These are phyloP conservation scores for Lamellibrachia satsuma DNA, from an alignment of 2,888 invertebrate species.

Conservation along the genomic window DNA sequence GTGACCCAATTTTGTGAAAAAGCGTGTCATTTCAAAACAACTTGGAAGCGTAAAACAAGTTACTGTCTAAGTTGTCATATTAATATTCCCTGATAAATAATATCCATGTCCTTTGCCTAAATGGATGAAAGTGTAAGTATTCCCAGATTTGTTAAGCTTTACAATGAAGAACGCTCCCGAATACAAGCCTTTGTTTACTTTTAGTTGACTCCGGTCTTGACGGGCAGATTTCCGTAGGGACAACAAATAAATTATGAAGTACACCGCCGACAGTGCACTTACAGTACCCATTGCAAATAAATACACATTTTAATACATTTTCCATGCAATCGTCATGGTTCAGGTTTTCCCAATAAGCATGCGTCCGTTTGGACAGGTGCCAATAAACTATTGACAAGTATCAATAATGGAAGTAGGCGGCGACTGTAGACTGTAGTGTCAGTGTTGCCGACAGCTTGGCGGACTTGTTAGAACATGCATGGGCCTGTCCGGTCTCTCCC, in stretches of 20 bases:
- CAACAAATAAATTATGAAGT: not conserved
- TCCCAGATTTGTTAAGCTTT: not conserved
- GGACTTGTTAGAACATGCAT: not conserved
- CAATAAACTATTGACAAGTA: not conserved
- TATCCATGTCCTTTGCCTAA: not conserved
- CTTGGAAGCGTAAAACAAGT: not conserved
- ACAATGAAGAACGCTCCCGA: not conserved
- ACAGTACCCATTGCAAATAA: not conserved
- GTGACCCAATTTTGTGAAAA: not conserved
- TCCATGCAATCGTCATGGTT: not conserved
- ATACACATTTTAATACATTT: not conserved
- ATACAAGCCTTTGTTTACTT: not conserved
- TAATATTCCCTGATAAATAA: not conserved
- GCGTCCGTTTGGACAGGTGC: not conserved
- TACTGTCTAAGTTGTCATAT: not conserved
- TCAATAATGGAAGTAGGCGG: not conserved
- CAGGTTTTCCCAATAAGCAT: not conserved
- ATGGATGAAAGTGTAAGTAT: conserved; percentile 11
- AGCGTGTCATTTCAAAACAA: conserved; percentile 4
- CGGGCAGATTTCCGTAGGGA: not conserved
- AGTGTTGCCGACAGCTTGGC: not conserved
- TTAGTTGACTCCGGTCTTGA: not conserved
- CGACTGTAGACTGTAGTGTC: not conserved
- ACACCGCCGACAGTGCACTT: not conserved
- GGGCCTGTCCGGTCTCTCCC: not conserved